Percentiles rank a stretch among this genome's conserved stretches.
These are phyloP conservation scores for Notothenia rossii DNA, from an alignment of 2,113 vertebrate genomes.

Conservation along the genomic window DNA sequence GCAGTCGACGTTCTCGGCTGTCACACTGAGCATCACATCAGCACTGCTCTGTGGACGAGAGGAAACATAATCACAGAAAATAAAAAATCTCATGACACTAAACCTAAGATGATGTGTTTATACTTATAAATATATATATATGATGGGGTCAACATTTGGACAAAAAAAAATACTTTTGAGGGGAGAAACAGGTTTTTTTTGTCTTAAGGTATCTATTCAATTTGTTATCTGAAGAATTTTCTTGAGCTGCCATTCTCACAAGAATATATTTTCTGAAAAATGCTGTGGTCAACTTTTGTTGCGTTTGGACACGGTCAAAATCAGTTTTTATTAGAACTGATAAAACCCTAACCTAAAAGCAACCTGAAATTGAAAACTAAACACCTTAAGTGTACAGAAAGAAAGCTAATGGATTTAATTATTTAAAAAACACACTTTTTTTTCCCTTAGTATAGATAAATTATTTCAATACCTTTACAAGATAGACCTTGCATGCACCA, in stretches of 20 bases:
- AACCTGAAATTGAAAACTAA: not conserved
- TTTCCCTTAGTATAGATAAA: not conserved
- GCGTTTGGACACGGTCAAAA: too few species aligned
- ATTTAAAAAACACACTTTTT: not conserved
- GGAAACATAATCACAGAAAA: not conserved
- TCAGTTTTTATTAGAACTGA: not conserved
- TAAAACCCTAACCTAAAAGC: not conserved
- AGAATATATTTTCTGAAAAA: not conserved
- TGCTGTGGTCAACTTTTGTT: not conserved
- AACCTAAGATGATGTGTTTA: not conserved
- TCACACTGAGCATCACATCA: slow-evolving; percentile 86
- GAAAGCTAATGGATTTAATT: not conserved
- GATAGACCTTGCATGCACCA: slow-evolving; percentile 91
- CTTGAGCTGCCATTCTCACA: not conserved
- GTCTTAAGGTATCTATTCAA: not conserved
- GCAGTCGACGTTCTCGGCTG: slow-evolving; percentile 91
- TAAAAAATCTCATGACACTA: not conserved
- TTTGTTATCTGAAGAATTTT: not conserved
- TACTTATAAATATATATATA: not conserved
- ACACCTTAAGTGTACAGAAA: not conserved
- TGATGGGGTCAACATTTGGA: too few species aligned
- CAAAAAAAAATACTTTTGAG: not conserved
- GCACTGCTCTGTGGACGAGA: slow-evolving; percentile 84
- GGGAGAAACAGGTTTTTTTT: not conserved
- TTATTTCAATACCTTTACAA: slow-evolving; percentile 88